Percentiles rank a stretch among this genome's conserved stretches.
These are phyloP conservation scores for Engraulis encrasicolus DNA, from an alignment of 2,113 vertebrate genomes.

Conservation along the genomic window DNA sequence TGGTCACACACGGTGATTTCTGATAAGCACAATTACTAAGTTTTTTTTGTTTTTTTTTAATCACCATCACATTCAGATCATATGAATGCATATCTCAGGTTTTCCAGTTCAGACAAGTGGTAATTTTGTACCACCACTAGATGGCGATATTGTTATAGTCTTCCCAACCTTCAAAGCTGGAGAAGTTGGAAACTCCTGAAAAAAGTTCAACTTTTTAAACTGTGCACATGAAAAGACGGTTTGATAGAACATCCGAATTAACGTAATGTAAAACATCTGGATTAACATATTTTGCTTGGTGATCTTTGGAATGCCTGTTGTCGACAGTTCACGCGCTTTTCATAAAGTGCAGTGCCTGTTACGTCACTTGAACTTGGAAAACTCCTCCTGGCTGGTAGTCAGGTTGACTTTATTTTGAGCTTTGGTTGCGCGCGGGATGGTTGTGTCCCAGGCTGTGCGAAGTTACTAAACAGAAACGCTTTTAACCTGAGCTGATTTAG, in stretches of 20 bases:
- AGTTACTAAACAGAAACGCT: neutral
- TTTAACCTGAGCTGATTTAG: neutral
- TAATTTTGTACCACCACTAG: neutral
- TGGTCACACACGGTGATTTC: neutral
- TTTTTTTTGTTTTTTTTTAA: no score
- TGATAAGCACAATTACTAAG: no score
- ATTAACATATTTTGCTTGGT: no score
- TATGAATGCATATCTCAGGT: no score
- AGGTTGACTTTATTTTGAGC: slow-evolving; percentile 5
- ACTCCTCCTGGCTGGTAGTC: neutral
- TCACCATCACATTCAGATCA: no score
- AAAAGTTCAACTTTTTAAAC: neutral
- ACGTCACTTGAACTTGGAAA: slow-evolving; percentile 45
- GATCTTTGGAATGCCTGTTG: neutral
- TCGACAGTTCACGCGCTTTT: neutral
- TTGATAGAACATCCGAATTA: no score
- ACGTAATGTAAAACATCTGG: no score
- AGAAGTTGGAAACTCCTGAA: neutral
- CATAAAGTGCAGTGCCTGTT: slow-evolving; percentile 8
- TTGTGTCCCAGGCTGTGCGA: neutral
- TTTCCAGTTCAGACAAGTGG: no score
- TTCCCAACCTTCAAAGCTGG: no score
- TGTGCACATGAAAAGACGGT: no score
- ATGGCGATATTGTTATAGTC: neutral
- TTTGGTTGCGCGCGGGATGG: neutral